Evolutionary conservation across 2,888 invertebrate genomes (phyloP).

Genomic region (Drosophila nigricruria): DNA sequence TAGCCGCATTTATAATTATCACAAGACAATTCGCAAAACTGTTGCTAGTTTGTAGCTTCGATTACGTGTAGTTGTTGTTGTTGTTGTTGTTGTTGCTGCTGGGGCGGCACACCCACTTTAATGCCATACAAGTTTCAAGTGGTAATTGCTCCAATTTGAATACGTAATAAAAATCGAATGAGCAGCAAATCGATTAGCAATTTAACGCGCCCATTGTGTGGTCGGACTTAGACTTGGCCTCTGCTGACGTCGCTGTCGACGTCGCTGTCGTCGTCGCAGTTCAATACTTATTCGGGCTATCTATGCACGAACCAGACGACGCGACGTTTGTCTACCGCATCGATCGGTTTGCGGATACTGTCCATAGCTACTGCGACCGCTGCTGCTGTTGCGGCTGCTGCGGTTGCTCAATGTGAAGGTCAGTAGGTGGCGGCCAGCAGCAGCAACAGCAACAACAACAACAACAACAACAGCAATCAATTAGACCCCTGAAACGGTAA

Average conservation of each 20-base stretch:
- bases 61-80: conserved; percentile 33
- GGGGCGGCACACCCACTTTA: conserved; percentile 75
- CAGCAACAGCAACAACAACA: conserved; percentile 55
- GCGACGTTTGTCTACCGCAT: conserved; percentile 72
- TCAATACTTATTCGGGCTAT: conserved; percentile 15
- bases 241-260: not conserved
- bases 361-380: conserved; percentile 23
- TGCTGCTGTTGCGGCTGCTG: conserved; percentile 26
- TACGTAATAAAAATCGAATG: conserved; percentile 79
- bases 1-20: conserved; percentile 73
- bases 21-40: conserved; percentile 70
- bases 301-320: conserved; percentile 70
- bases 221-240: conserved; percentile 58
- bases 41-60: conserved; percentile 35
- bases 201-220: conserved; percentile 82
- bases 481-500: conserved; percentile 79
- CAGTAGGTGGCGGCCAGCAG: conserved; percentile 80
- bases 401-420: conserved; percentile 76
- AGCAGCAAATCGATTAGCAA: conserved; percentile 81
- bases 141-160: conserved; percentile 83
- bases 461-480: conserved; percentile 53
- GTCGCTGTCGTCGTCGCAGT: conserved; percentile 1
- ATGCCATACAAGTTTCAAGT: conserved; percentile 77
- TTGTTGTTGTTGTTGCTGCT: conserved; percentile 32
- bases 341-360: conserved; percentile 78